Conservation (phyloP, 2,797 vertebrate genomes). For the Myiotriccus ornatus region DNA sequence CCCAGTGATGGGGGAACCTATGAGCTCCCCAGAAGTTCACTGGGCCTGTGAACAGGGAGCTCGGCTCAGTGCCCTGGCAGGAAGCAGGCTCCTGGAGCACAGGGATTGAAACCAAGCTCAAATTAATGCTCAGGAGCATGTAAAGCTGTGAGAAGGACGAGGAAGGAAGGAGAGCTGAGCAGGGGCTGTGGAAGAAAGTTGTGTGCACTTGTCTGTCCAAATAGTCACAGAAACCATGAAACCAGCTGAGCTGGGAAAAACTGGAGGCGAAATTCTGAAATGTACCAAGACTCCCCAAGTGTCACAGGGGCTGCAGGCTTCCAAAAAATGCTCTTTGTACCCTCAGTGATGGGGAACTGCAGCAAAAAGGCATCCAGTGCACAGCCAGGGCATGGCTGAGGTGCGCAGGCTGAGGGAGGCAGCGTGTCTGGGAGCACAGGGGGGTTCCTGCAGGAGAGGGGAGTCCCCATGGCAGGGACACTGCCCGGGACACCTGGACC, state of each 20-base stretch:
- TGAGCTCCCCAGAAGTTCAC: neutral
- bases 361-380: fast-evolving
- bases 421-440: fast-evolving
- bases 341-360: fast-evolving
- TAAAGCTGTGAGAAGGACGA: neutral
- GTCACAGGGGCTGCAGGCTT: neutral
- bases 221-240: neutral
- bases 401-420: neutral
- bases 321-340: neutral
- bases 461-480: neutral
- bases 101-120: neutral
- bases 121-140: neutral
- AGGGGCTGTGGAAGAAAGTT: neutral
- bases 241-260: neutral
- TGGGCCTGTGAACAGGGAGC: neutral
- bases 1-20: fast-evolving
- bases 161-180: neutral
- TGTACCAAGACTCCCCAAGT: neutral
- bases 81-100: neutral
- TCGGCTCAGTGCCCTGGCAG: neutral
- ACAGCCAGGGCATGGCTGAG: fast-evolving
- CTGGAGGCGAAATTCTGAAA: neutral
- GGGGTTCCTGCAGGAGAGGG: fast-evolving
- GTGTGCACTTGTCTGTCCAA: neutral
- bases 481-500: neutral